phyloP scores from a whole-genome alignment of 1,140 invertebrate genomes.

The Zaprionus davidi region DNA sequence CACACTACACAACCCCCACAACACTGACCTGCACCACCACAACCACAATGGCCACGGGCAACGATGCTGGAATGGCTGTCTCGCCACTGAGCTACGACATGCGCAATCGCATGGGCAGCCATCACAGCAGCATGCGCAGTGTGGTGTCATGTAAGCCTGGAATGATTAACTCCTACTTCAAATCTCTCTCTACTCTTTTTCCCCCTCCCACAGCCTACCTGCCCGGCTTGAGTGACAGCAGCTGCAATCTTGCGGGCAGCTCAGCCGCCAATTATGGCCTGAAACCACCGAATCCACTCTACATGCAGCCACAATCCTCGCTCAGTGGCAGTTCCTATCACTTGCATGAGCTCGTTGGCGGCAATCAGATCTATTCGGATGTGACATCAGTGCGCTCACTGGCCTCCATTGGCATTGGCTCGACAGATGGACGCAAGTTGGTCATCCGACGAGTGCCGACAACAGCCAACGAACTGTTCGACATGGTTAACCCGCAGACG shows the following conservation, averaged over 20 bases:
- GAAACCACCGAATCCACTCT: slow-evolving; percentile 64
- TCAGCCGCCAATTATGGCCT: slow-evolving; percentile 44
- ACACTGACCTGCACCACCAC: slow-evolving; percentile 71
- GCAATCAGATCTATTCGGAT: slow-evolving; percentile 85
- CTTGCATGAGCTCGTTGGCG: slow-evolving; percentile 83
- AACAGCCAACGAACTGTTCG: slow-evolving; percentile 92
- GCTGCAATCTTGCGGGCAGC: slow-evolving; percentile 59
- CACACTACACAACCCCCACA: slow-evolving; percentile 33
- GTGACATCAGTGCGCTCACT: slow-evolving; percentile 90
- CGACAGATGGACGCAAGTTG: slow-evolving; percentile 93
- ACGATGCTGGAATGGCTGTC: slow-evolving; percentile 44
- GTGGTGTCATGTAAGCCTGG: slow-evolving; percentile 71
- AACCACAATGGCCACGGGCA: slow-evolving; percentile 63
- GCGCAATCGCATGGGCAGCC: slow-evolving; percentile 65
- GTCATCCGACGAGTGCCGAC: slow-evolving; percentile 92
- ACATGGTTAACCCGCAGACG: slow-evolving; percentile 91
- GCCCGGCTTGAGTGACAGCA: slow-evolving; percentile 64
- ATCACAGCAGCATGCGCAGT: slow-evolving; percentile 80
- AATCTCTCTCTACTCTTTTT: too few relatives aligned
- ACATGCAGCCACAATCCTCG: slow-evolving; percentile 75
- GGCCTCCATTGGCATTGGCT: slow-evolving; percentile 93
- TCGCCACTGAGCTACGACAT: slow-evolving; percentile 63
- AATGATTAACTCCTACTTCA: neutral
- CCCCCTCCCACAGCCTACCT: slow-evolving; percentile 53
- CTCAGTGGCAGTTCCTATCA: slow-evolving; percentile 82